Conservation (phyloP, 2,113 vertebrate genomes). For the Caranx ignobilis region DNA sequence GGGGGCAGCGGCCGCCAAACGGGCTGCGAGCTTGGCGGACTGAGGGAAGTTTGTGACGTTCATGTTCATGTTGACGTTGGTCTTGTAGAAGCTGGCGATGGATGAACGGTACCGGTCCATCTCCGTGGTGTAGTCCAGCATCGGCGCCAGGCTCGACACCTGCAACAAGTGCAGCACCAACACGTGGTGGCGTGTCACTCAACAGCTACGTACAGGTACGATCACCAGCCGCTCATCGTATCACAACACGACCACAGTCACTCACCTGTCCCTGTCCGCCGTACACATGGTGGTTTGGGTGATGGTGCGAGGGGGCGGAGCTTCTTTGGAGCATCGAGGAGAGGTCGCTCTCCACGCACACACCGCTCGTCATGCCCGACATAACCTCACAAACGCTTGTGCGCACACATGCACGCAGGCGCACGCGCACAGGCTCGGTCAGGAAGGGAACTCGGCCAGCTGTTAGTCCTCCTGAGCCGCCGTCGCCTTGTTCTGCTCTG, state of each 20-base stretch:
- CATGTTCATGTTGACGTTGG: slow-evolving; percentile 88
- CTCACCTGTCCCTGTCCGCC: slow-evolving; percentile 88
- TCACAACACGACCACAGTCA: neutral
- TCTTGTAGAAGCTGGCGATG: slow-evolving; percentile 94
- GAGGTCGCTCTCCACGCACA: slow-evolving; percentile 90
- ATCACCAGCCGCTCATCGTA: no score
- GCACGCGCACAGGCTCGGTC: slow-evolving; percentile 30
- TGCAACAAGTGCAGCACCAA: slow-evolving; percentile 66
- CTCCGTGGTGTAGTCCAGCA: slow-evolving; percentile 94
- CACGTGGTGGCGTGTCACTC: no score
- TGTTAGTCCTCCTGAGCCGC: neutral
- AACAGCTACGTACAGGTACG: no score
- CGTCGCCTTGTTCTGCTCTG: slow-evolving; percentile 38
- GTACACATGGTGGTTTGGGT: slow-evolving; percentile 78
- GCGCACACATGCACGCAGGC: slow-evolving; percentile 43
- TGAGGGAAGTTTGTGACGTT: slow-evolving; percentile 91
- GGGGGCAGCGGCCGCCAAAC: slow-evolving; percentile 87
- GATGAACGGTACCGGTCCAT: slow-evolving; percentile 95
- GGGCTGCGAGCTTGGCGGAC: slow-evolving; percentile 90
- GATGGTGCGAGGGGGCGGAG: slow-evolving; percentile 77
- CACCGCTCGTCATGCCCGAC: slow-evolving; percentile 92
- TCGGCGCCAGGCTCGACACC: slow-evolving; percentile 76
- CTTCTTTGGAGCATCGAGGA: slow-evolving; percentile 79
- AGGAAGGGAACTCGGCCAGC: slow-evolving; percentile 26
- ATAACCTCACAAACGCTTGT: slow-evolving; percentile 73